Percentiles rank a stretch among this genome's conserved stretches.
Evolutionary conservation across 2,888 invertebrate genomes (phyloP).

Genomic region (Uloborus plumipes): DNA sequence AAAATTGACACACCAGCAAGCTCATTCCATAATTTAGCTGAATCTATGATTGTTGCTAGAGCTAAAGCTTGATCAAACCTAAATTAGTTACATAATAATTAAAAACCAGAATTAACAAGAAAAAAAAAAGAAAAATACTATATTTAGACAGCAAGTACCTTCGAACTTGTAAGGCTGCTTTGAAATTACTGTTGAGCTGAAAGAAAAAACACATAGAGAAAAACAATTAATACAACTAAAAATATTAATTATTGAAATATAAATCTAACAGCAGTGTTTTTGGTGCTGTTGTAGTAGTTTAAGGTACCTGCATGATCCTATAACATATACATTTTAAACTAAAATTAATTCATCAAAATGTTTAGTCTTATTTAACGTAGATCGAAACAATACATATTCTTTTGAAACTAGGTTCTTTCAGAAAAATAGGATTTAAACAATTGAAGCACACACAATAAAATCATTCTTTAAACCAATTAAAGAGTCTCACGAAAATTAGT

Average conservation of each 20-base stretch:
- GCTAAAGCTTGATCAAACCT: conserved; percentile 55
- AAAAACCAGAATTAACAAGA: not conserved
- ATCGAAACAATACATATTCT: no score
- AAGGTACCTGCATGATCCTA: no score
- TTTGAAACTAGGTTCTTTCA: no score
- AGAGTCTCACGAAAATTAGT: no score
- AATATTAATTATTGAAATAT: not conserved
- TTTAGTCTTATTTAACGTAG: no score
- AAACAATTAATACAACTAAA: not conserved
- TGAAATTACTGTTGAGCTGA: conserved; percentile 42
- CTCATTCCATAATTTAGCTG: conserved; percentile 39
- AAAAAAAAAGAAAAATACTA: not conserved
- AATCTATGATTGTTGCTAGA: conserved; percentile 36
- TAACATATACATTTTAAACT: no score
- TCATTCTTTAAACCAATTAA: no score
- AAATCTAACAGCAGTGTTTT: no score
- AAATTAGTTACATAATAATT: not conserved
- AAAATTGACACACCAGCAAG: conserved; percentile 40
- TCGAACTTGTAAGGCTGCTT: conserved; percentile 34
- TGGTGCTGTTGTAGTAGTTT: no score
- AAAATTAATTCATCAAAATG: no score
- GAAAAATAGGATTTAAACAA: no score
- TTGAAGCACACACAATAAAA: no score
- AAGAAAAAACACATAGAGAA: conserved; percentile 19
- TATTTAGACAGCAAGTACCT: conserved; percentile 17